Evolutionary conservation across 2,888 invertebrate species (phyloP).

Genomic region (Polyommatus icarus): DNA sequence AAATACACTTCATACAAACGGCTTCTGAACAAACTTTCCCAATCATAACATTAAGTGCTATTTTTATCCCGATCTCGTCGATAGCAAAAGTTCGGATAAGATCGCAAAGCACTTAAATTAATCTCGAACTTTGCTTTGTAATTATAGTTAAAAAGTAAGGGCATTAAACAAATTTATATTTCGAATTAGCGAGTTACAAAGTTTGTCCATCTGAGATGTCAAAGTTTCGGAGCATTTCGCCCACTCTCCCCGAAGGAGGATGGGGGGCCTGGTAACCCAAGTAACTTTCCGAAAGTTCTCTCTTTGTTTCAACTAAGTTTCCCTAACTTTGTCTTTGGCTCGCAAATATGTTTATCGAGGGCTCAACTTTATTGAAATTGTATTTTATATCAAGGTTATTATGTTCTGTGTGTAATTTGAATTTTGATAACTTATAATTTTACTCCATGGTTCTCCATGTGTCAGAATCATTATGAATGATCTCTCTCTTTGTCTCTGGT

Average conservation of each 20-base stretch:
- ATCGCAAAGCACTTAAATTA: slow-evolving; percentile 66
- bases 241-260: slow-evolving; percentile 45
- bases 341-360: slow-evolving; percentile 65
- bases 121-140: slow-evolving; percentile 70
- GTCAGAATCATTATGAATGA: not conserved
- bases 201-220: slow-evolving; percentile 68
- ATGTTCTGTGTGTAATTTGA: not conserved
- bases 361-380: slow-evolving; percentile 42
- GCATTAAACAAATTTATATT: slow-evolving; percentile 80
- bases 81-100: slow-evolving; percentile 41
- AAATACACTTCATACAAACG: not conserved
- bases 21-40: not conserved
- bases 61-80: slow-evolving; percentile 44
- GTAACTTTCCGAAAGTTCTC: slow-evolving; percentile 67
- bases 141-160: slow-evolving; percentile 79
- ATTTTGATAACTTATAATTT: not conserved
- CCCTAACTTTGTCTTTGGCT: slow-evolving; percentile 59
- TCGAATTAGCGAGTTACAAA: slow-evolving; percentile 72
- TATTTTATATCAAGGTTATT: slow-evolving; percentile 35
- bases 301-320: slow-evolving; percentile 71
- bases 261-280: slow-evolving; percentile 51
- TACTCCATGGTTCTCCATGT: not conserved
- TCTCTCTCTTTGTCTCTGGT: no score
- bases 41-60: slow-evolving; percentile 33
- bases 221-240: slow-evolving; percentile 67